Conservation (phyloP, 2,113 vertebrate genomes). For the Bufo gargarizans region DNA sequence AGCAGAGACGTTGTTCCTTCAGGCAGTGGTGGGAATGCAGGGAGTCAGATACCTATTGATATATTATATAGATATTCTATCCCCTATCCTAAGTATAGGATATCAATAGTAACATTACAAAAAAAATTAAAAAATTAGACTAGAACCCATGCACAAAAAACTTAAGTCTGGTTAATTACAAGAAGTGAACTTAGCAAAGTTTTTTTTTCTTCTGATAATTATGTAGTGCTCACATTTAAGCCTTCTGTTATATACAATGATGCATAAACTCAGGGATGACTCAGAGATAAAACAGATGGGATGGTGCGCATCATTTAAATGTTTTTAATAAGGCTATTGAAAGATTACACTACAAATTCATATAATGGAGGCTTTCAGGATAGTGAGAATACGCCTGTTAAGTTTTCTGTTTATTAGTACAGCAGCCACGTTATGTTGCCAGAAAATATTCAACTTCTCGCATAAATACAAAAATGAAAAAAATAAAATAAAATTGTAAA, state of each 20-base stretch:
- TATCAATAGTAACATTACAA: no score
- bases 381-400: neutral
- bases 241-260: conserved; percentile 31
- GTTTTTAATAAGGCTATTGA: conserved; percentile 22
- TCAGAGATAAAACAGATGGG: conserved; percentile 38
- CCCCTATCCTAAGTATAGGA: no score
- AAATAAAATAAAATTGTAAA: neutral
- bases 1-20: no score
- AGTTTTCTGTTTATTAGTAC: conserved; percentile 8
- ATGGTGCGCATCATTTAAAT: conserved; percentile 25
- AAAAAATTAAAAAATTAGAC: no score
- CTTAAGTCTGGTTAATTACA: no score
- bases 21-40: no score
- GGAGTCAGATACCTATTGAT: no score
- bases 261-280: conserved; percentile 24
- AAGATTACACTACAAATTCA: conserved; percentile 22
- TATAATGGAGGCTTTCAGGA: neutral
- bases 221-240: neutral
- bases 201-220: neutral
- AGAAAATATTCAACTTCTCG: neutral
- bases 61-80: no score
- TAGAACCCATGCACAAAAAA: no score
- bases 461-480: neutral
- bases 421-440: conserved; percentile 10
- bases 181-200: neutral